Base-by-base conservation (phyloP, 2,797 vertebrate genomes). In the Helostoma temminkii region DNA sequence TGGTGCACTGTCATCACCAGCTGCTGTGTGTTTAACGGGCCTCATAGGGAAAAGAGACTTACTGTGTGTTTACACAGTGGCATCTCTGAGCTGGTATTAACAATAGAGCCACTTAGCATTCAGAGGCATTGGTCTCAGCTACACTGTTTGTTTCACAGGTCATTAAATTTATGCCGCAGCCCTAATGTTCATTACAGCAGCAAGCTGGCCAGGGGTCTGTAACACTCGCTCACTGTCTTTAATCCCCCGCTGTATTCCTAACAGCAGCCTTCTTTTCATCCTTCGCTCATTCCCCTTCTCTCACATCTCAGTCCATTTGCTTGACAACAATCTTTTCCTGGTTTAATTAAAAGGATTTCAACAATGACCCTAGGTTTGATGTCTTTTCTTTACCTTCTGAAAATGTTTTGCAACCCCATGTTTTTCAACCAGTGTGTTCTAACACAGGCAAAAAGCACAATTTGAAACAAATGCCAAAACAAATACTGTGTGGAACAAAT, bases 81-180 rank as follows among this genome's bases (percentile, higher is more conserved):
- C 89, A 85, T 88, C 90, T 89, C 74, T 61, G 84, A 87, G 88
- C 80, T 66, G 80, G 86, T 86, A 90, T 91, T 92, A 93, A 91
- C 92, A 93, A 93, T 81, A 81, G 85, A 92, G 86, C 86, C 91
- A 93, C 91, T 94, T 94, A 93, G 90, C 88, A 92, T 92, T 89
- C 89, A 89, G 77, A 82, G 80, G 90, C 86, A 65, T 76, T 63
- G 83, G 87, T 85, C 89, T 88, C 80, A 59, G 88, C 88, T 82
- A 86, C 75, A 81, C 85, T 92, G 91, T 93, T 93, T 91, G 89
- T 92, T 94, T 93, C 93, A 94, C 91, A 92, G 93, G 92, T 93
- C 92, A 93, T 93, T 94, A 94, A 90, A 92, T 93, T 92, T 91
- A 93, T 93, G 91, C 90, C 82, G 89, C 91, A 91, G 91, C 91